Percentiles rank a stretch among this genome's conserved stretches.
Conservation (phyloP, 2,888 invertebrate genomes). For the Hermaeophaga mercurialis region DNA sequence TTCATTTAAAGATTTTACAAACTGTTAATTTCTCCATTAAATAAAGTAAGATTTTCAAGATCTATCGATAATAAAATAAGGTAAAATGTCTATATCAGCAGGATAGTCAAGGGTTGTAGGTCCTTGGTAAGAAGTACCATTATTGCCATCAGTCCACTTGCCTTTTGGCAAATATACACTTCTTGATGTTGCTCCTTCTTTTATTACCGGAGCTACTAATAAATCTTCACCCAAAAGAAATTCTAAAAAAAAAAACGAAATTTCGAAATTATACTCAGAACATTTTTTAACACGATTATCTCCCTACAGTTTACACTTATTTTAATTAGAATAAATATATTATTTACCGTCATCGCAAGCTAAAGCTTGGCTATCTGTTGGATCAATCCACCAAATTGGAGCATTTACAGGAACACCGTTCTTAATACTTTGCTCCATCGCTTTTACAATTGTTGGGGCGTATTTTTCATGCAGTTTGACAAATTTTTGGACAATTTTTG, state of each 20-base stretch:
- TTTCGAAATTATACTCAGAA: background rate
- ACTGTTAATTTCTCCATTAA: too few relatives aligned
- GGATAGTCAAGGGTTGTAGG: constrained; percentile 69
- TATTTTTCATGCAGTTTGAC: constrained; percentile 69
- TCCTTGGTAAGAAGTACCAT: constrained; percentile 60
- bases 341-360: constrained; percentile 63
- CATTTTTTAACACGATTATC: too few relatives aligned
- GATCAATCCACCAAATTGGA: constrained; percentile 86
- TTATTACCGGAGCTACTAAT: constrained; percentile 78
- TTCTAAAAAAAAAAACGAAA: constrained; percentile 62
- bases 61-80: constrained; percentile 63
- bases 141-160: constrained; percentile 71
- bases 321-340: too few relatives aligned
- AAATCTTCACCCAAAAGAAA: constrained; percentile 78
- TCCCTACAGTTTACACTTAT: too few relatives aligned
- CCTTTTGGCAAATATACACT: constrained; percentile 79
- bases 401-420: constrained; percentile 76
- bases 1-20: too few relatives aligned
- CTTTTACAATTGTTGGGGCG: constrained; percentile 65
- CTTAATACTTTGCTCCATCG: constrained; percentile 64
- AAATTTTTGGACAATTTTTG: constrained; percentile 67
- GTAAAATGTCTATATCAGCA: constrained; percentile 71
- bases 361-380: constrained; percentile 66
- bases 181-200: constrained; percentile 64
- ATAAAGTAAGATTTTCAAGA: background rate